These are phyloP conservation scores for Temnothorax ravouxi DNA, from an alignment of 2,888 invertebrate genomes.

Conservation along the genomic window DNA sequence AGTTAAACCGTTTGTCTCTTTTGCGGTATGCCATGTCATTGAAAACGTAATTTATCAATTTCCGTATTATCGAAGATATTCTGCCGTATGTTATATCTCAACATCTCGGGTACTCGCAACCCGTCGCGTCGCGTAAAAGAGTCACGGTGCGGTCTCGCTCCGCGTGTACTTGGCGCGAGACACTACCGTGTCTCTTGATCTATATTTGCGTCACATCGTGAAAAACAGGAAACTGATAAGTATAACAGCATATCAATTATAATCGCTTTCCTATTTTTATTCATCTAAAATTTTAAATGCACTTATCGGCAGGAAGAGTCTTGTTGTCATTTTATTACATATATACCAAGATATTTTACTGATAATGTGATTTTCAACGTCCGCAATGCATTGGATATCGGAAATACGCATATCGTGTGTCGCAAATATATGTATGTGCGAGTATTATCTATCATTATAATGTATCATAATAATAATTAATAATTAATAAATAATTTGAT, in stretches of 20 bases:
- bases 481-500: not conserved
- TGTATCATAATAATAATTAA: not conserved
- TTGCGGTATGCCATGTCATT: not conserved
- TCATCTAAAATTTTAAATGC: not conserved
- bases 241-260: not conserved
- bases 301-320: not conserved
- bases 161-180: too few relatives aligned
- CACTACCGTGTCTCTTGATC: too few relatives aligned
- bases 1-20: conserved; percentile 11
- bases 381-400: not conserved
- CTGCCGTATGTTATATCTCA: not conserved
- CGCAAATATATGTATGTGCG: not conserved
- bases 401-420: not conserved
- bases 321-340: conserved; percentile 6
- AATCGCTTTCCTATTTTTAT: not conserved
- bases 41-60: conserved; percentile 3
- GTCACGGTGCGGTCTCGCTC: too few relatives aligned
- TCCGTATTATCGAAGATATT: not conserved
- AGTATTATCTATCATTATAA: not conserved
- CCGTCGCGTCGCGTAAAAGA: too few relatives aligned
- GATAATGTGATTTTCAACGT: not conserved
- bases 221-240: conserved; percentile 24
- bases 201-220: not conserved
- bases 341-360: not conserved
- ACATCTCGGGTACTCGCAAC: too few relatives aligned